Base-by-base conservation (phyloP, 1,140 invertebrate genomes). In the Atta cephalotes region DNA sequence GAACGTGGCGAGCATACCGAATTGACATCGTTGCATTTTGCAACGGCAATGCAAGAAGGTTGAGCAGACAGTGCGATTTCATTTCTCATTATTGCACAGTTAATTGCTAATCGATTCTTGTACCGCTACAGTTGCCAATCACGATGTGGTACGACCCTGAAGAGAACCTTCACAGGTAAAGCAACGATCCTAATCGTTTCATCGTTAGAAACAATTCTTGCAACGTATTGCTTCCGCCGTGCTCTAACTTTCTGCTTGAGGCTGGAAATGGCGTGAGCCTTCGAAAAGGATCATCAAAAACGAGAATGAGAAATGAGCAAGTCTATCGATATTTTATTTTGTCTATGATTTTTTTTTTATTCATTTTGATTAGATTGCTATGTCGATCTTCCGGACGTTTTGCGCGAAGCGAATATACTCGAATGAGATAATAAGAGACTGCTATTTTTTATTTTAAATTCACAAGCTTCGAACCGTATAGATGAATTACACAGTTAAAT, bases 41-140 rank as follows among this genome's bases (percentile, higher is more conserved):
- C 70, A 18, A 66, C 49, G 63, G 16, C 63, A 39, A 28, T n/a
- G n/a, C 51, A 71, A 76, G 45, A 84, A 84, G 68, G 39, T n/a
- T 31, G 53, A 45, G 60, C 79, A 31, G 80, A 74, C 80, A 18
- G 56, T 18, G 56, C 56, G 56, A 84, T 84, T 84, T 81, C 35
- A 71, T 81, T 76, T 76, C 80, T 84, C 70, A n/a, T 84, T 84
- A 76, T 84, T 84, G 56, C 80, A 74, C 56, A 74, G 70, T 35
- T 84, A 84, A 84, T 84, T 84, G 70, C 70, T 76, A 74, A 76
- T 84, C 80, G 80, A 84, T 84, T 74, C 80, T 62, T 74, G 39
- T 60, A 62, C 18, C 56, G 68, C 70, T 82, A 84, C 70, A 84
- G 80, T 76, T 84, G 70, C 56, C 80, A 74, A 76, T 84, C 70